These are phyloP conservation scores for Tridacna gigas DNA, from an alignment of 2,888 invertebrate species.

Conservation along the genomic window DNA sequence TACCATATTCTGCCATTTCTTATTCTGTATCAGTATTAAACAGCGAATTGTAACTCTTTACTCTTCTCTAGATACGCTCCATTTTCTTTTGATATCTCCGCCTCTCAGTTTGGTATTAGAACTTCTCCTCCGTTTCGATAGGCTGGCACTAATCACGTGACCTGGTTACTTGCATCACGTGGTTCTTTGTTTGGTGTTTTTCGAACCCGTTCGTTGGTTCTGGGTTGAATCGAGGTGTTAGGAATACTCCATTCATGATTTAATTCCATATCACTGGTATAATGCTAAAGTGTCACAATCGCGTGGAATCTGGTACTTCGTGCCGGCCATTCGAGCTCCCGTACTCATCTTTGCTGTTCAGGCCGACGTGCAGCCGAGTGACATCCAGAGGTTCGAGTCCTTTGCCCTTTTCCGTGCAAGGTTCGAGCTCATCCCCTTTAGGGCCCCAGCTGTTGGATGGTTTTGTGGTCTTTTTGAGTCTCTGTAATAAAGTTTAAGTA, in stretches of 20 bases:
- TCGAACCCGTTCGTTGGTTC: too few relatives aligned
- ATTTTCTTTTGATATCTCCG: too few relatives aligned
- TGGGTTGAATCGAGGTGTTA: too few relatives aligned
- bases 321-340: constrained; percentile 25
- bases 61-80: too few relatives aligned
- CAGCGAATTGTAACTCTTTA: too few relatives aligned
- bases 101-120: too few relatives aligned
- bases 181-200: too few relatives aligned
- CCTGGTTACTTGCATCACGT: too few relatives aligned
- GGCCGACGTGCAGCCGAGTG: not conserved
- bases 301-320: constrained; percentile 20
- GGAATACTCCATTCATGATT: constrained; percentile 6
- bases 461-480: constrained; percentile 37
- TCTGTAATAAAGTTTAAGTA: constrained; percentile 36
- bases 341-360: constrained; percentile 13
- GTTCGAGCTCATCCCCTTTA: constrained; percentile 26
- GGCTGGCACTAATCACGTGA: too few relatives aligned
- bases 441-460: constrained; percentile 55
- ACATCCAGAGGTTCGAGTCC: constrained; percentile 15
- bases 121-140: too few relatives aligned
- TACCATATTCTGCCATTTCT: too few relatives aligned
- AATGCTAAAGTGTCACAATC: constrained; percentile 28
- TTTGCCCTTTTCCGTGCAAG: constrained; percentile 1
- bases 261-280: constrained; percentile 25
- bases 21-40: too few relatives aligned